phyloP scores from a whole-genome alignment of 2,797 vertebrate species.

The Characodon lateralis region DNA sequence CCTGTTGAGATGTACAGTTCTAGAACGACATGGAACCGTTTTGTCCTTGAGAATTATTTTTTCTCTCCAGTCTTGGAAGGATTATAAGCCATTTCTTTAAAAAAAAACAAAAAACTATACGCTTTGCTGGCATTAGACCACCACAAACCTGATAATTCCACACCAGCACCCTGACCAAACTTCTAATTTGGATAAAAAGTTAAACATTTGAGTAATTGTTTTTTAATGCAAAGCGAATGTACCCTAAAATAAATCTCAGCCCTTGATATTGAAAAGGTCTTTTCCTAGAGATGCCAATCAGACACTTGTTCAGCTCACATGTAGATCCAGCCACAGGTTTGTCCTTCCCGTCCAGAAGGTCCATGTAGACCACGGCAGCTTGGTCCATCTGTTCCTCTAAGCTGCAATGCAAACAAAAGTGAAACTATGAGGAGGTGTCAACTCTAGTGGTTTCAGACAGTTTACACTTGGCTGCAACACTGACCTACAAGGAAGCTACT shows the following conservation, averaged over 20 bases:
- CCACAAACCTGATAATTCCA: no score
- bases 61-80: no score
- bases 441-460: background rate
- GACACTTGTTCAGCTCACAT: conserved; percentile 82
- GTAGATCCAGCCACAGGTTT: conserved; percentile 91
- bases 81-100: no score
- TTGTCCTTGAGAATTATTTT: no score
- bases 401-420: conserved; percentile 67
- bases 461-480: background rate
- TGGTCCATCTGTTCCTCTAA: conserved; percentile 92
- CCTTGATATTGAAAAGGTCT: background rate
- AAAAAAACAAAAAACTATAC: no score
- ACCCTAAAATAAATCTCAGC: background rate
- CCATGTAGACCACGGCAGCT: conserved; percentile 86
- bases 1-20: no score
- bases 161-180: no score
- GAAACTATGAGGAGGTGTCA: background rate
- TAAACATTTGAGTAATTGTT: no score
- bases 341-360: conserved; percentile 92
- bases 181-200: no score
- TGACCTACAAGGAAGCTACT: background rate
- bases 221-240: background rate
- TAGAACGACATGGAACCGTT: no score
- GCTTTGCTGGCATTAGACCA: no score
- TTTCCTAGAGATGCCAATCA: background rate